Evolutionary conservation across 2,888 invertebrate genomes (phyloP).

Genomic region (Liopterus haemorrhoidalis): DNA sequence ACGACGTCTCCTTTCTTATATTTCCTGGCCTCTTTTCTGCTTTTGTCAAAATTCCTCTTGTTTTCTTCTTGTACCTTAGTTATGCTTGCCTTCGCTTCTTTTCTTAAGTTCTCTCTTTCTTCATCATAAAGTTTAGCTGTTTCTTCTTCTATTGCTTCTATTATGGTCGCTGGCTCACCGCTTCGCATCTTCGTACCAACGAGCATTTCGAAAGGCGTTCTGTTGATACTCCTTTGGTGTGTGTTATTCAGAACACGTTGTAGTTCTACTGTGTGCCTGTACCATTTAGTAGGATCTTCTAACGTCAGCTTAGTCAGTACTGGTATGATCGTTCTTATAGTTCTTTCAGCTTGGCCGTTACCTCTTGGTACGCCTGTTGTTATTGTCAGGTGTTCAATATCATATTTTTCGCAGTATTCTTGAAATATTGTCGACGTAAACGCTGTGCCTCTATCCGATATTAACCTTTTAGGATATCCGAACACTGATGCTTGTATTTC

Average conservation of each 20-base stretch:
- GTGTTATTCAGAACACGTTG: conserved; percentile 33
- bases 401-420: not conserved
- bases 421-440: conserved; percentile 21
- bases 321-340: conserved; percentile 23
- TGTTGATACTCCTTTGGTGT: conserved; percentile 25
- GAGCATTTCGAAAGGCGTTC: conserved; percentile 28
- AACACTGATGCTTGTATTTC: conserved; percentile 20
- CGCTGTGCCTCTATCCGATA: conserved; percentile 26
- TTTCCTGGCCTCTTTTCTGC: too few relatives aligned
- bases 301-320: conserved; percentile 21
- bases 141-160: too few relatives aligned
- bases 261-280: conserved; percentile 29
- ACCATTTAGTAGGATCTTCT: conserved; percentile 28
- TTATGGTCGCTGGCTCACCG: too few relatives aligned
- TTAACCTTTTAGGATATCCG: conserved; percentile 26
- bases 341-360: conserved; percentile 21
- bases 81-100: too few relatives aligned
- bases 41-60: too few relatives aligned
- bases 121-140: too few relatives aligned
- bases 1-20: too few relatives aligned
- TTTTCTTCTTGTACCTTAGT: too few relatives aligned
- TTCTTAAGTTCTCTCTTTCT: too few relatives aligned
- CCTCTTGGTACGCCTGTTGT: conserved; percentile 5
- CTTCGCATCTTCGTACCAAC: conserved; percentile 28
- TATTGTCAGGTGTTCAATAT: not conserved